These are phyloP conservation scores for Lepus europaeus DNA, from an alignment of 2,113 vertebrate genomes.

Conservation along the genomic window DNA sequence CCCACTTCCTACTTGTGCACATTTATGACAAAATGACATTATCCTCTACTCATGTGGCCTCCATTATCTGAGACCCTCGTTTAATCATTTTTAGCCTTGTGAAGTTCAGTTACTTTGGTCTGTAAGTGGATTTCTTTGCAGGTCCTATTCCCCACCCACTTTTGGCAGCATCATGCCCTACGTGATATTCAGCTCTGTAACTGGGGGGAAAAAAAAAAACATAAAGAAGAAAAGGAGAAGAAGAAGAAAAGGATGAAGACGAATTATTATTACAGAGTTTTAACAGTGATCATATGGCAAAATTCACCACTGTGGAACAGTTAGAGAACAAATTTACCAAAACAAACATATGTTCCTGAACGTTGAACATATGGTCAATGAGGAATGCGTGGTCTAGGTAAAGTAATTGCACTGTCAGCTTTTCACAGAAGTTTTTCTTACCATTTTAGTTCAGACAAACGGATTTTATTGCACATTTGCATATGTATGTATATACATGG, in stretches of 20 bases:
- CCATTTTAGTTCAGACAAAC: conserved; percentile 38
- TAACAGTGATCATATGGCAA: conserved; percentile 30
- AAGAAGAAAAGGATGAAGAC: not conserved
- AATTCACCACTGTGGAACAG: conserved; percentile 46
- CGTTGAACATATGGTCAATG: conserved; percentile 63
- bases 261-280: not conserved
- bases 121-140: not conserved
- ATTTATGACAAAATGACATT: conserved; percentile 13
- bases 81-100: not conserved
- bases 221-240: not conserved
- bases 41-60: not conserved
- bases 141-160: too few relatives aligned
- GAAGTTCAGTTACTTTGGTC: not conserved
- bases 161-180: not conserved
- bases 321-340: conserved; percentile 49
- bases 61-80: not conserved
- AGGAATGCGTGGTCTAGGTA: conserved; percentile 41
- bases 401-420: conserved; percentile 65
- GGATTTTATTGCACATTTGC: conserved; percentile 34
- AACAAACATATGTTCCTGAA: conserved; percentile 65
- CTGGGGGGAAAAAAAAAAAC: not conserved
- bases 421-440: not conserved
- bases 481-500: not conserved
- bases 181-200: conserved; percentile 39
- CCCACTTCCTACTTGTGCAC: not conserved